Conservation (phyloP, 1,140 invertebrate species). For the Andrena cerasifolii region DNA sequence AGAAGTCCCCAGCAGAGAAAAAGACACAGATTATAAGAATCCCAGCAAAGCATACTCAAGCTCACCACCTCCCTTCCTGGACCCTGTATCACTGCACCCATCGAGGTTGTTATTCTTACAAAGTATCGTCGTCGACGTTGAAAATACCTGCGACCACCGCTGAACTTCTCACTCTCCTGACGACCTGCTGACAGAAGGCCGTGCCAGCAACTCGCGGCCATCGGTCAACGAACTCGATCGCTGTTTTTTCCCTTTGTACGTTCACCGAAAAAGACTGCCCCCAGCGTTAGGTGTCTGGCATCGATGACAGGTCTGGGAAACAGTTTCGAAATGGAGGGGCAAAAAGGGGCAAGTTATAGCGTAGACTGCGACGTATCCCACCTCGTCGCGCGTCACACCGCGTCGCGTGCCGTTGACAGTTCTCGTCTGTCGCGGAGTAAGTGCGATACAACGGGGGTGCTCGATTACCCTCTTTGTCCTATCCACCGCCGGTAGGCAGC, state of each 20-base stretch:
- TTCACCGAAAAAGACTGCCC: not conserved
- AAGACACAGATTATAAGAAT: too few relatives aligned
- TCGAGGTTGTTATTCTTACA: not conserved
- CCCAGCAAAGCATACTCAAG: too few relatives aligned
- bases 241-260: not conserved
- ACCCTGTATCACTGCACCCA: too few relatives aligned
- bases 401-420: slow-evolving; percentile 62
- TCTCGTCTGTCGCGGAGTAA: slow-evolving; percentile 50
- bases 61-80: not conserved
- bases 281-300: slow-evolving; percentile 22
- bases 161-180: not conserved
- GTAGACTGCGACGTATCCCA: slow-evolving; percentile 3
- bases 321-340: slow-evolving; percentile 5
- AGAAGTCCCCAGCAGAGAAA: too few relatives aligned
- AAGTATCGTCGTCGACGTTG: not conserved
- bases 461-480: slow-evolving; percentile 63
- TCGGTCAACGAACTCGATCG: slow-evolving; percentile 34
- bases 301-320: slow-evolving; percentile 40
- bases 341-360: not conserved
- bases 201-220: not conserved
- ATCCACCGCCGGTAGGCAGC: slow-evolving; percentile 22
- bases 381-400: slow-evolving; percentile 40
- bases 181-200: not conserved
- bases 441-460: slow-evolving; percentile 37
- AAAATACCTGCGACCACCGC: not conserved